phyloP scores from a whole-genome alignment of 2,113 vertebrate genomes.

The Prolemur simus region DNA sequence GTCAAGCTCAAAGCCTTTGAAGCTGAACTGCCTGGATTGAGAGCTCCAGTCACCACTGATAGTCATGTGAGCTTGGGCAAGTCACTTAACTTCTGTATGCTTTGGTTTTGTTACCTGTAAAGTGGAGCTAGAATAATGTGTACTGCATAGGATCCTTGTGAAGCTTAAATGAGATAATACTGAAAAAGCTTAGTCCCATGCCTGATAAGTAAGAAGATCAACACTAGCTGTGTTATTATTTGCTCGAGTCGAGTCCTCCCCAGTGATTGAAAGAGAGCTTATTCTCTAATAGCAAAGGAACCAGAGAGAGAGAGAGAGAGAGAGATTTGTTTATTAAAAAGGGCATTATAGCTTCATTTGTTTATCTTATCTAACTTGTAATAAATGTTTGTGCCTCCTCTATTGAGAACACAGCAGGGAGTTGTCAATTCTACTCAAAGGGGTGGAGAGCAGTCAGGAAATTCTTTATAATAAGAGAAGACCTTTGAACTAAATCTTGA shows the following conservation, averaged over 20 bases:
- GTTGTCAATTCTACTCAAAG: background rate
- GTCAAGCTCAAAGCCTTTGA: background rate
- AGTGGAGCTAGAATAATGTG: background rate
- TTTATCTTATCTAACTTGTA: background rate
- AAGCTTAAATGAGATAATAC: background rate
- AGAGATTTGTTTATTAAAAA: background rate
- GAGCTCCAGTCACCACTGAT: background rate
- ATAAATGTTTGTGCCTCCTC: background rate
- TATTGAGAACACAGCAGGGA: background rate
- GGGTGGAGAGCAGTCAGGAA: background rate
- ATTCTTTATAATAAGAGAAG: background rate
- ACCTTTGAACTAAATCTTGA: conserved; percentile 40
- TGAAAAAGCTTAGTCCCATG: background rate
- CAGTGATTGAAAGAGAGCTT: background rate
- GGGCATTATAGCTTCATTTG: background rate
- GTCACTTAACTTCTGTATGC: background rate
- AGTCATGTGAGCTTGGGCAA: background rate
- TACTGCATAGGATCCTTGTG: background rate
- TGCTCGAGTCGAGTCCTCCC: background rate
- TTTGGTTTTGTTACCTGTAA: background rate
- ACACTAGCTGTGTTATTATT: background rate
- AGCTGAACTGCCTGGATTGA: background rate
- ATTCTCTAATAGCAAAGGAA: background rate
- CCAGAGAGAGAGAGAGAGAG: background rate
- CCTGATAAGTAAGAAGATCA: background rate